Conservation (phyloP, 2,113 vertebrate genomes). For the Delphinapterus leucas region DNA sequence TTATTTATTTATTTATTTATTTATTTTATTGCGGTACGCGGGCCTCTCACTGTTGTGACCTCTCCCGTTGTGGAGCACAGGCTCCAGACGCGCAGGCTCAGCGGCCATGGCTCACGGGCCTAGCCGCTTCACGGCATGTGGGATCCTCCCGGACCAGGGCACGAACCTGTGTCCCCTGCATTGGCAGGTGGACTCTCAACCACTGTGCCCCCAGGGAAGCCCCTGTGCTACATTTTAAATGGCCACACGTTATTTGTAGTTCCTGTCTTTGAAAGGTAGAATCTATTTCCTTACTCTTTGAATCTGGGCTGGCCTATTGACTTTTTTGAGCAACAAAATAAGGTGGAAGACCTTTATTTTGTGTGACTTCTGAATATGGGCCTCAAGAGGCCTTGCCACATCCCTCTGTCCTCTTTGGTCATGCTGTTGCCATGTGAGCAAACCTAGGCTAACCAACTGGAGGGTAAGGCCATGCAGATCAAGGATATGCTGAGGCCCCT, state of each 20-base stretch:
- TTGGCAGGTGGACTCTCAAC: too few relatives aligned
- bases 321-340: not conserved
- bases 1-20: too few relatives aligned
- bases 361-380: not conserved
- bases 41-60: too few relatives aligned
- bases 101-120: too few relatives aligned
- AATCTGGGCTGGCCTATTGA: not conserved
- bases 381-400: not conserved
- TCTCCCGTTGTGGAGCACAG: too few relatives aligned
- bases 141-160: too few relatives aligned
- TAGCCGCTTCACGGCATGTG: too few relatives aligned
- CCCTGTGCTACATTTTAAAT: not conserved
- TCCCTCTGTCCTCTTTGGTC: not conserved
- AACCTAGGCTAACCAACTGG: not conserved
- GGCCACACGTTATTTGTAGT: not conserved
- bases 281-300: not conserved
- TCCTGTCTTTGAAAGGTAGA: not conserved
- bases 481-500: not conserved
- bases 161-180: too few relatives aligned
- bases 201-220: too few relatives aligned
- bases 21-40: too few relatives aligned
- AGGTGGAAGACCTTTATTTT: not conserved
- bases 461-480: not conserved
- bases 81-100: too few relatives aligned
- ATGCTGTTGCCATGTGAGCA: not conserved